Evolutionary conservation across 1,140 invertebrate genomes (phyloP).

Genomic region (Parapsyche elsis): DNA sequence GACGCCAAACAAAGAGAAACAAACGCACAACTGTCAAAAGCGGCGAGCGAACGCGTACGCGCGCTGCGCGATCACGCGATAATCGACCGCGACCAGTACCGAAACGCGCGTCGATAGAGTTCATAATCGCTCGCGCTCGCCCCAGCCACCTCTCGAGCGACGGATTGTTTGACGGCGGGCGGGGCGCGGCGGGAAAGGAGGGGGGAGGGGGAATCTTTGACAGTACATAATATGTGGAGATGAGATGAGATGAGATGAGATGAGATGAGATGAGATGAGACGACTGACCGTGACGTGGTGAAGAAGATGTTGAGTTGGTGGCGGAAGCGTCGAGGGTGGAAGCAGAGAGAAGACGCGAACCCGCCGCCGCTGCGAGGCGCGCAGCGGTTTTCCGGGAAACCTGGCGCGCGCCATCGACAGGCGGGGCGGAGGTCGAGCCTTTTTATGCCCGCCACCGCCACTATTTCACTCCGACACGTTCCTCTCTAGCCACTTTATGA

Average conservation of each 20-base stretch:
- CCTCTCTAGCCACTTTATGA: too few species aligned
- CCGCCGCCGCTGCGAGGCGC: slow-evolving; percentile 51
- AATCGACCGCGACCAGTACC: too few species aligned
- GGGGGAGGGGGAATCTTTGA: neutral
- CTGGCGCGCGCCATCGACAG: slow-evolving; percentile 50
- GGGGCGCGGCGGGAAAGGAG: neutral
- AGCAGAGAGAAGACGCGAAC: slow-evolving; percentile 61
- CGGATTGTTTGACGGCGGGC: neutral
- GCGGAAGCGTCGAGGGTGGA: neutral
- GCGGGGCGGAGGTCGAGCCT: neutral
- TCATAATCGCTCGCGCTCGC: neutral
- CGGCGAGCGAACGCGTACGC: too few species aligned
- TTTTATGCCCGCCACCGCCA: too few species aligned
- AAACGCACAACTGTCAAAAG: too few species aligned
- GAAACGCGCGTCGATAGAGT: too few species aligned
- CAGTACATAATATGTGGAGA: too few species aligned
- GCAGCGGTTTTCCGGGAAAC: slow-evolving; percentile 45
- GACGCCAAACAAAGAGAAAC: too few species aligned
- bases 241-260: too few species aligned
- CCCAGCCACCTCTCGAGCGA: neutral
- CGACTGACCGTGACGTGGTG: neutral
- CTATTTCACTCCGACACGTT: too few species aligned
- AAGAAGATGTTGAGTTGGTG: neutral
- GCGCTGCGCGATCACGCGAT: too few species aligned
- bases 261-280: too few species aligned